Base-by-base conservation (phyloP, 1,140 invertebrate species). In the Penaeus indicus region DNA sequence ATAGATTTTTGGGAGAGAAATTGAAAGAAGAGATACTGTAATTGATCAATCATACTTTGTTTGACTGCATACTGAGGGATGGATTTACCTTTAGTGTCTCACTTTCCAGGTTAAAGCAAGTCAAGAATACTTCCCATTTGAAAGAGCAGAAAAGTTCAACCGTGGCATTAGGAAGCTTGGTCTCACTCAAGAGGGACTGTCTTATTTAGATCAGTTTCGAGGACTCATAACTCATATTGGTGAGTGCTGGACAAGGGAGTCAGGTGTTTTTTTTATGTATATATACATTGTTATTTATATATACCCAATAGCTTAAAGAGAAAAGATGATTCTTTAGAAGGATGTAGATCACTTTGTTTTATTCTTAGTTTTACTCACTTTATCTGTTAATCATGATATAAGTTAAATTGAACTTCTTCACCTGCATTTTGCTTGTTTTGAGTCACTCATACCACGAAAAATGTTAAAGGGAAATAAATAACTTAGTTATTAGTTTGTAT, bases 81-180 rank as follows among this genome's bases (percentile, higher is more conserved):
- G 18, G 18, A 10, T 18, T 32, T 75, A 47, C 3, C 18, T 75
- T 64, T 47, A 11, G 4, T 77, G n/a, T 69, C n/a, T 69, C 47
- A 81, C 27, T 77, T 19, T 25, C 21, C 83, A 89, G 88, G 88
- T 85, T 22, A 89, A 89, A 62, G 63, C 63, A 13, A 89, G 27
- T 47, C 72, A 89, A 42, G 88, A 90, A 25, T 81, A 85, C 77
- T 91, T 88, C 62, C 89, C 89, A 13, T 91, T 90, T 62, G 90
- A 98, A 91, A 94, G 97, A 92, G 98, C 98, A 11, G 97, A 99
- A 86, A 98, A 97, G 92, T 99, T 99, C 92, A 98, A 99, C 92
- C 96, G 96, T 92, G 96, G 96, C 22, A 98, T 99, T 88, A 94
- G 96, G 87, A 97, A 98, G 92, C 93, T 99, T 13, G 98, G 98